phyloP scores from a whole-genome alignment of 2,888 invertebrate species.

The Andrena marginata region DNA sequence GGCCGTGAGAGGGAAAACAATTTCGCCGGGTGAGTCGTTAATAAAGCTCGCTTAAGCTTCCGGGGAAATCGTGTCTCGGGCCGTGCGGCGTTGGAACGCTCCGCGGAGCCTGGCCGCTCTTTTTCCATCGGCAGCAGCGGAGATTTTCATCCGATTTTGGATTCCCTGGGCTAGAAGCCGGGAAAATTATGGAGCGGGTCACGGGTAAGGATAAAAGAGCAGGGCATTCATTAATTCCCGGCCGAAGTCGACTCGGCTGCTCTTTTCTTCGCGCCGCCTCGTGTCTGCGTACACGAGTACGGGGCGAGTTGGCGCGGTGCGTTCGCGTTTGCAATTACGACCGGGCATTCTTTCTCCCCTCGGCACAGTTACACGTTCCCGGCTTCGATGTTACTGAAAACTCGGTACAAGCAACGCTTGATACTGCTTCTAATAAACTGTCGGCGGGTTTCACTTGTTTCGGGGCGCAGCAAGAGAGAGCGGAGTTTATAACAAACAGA shows the following conservation, averaged over 20 bases:
- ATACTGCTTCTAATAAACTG: not conserved
- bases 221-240: not conserved
- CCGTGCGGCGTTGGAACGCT: not conserved
- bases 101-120: not conserved
- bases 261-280: not conserved
- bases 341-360: not conserved
- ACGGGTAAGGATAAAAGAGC: constrained; percentile 6
- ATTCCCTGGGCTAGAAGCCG: not conserved
- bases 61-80: constrained; percentile 24
- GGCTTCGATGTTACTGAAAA: not conserved
- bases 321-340: not conserved
- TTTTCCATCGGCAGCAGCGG: not conserved
- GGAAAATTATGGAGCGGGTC: not conserved
- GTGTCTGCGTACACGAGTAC: not conserved
- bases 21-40: constrained; percentile 24
- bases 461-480: too few species aligned
- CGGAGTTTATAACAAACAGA: not conserved
- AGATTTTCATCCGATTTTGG: constrained; percentile 7
- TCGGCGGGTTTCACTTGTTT: not conserved
- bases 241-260: not conserved
- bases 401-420: not conserved
- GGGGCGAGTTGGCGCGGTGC: not conserved
- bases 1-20: constrained; percentile 20
- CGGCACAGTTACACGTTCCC: not conserved
- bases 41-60: constrained; percentile 33